Percentiles rank a stretch among this genome's conserved stretches.
phyloP scores from a whole-genome alignment of 1,140 invertebrate species.

The Neelides sp. region DNA sequence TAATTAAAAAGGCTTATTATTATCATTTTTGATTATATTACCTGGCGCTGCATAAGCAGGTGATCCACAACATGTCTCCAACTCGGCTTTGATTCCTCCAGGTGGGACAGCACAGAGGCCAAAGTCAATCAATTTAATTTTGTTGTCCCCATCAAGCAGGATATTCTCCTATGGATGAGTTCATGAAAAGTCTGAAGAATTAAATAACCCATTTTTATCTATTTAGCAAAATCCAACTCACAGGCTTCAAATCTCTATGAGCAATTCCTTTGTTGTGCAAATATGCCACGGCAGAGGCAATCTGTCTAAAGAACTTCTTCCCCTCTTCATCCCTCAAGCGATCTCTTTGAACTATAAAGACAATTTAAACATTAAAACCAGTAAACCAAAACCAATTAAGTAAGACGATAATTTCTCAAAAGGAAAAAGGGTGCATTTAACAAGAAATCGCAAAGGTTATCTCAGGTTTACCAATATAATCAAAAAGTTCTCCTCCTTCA shows the following conservation, averaged over 20 bases:
- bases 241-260: slow-evolving; percentile 71
- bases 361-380: slow-evolving; percentile 13
- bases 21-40: too few species aligned
- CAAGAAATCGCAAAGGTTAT: slow-evolving; percentile 19
- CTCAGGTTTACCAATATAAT: slow-evolving; percentile 52
- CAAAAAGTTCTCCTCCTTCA: slow-evolving; percentile 68
- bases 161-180: slow-evolving; percentile 57
- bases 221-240: slow-evolving; percentile 35
- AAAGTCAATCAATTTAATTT: slow-evolving; percentile 80
- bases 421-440: slow-evolving; percentile 5
- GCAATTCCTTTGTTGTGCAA: slow-evolving; percentile 61
- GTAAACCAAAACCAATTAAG: neutral
- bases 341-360: slow-evolving; percentile 50
- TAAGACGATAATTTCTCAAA: too few species aligned
- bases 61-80: slow-evolving; percentile 67
- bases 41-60: slow-evolving; percentile 67
- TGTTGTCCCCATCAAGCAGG: slow-evolving; percentile 60
- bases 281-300: slow-evolving; percentile 62
- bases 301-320: slow-evolving; percentile 59
- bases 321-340: slow-evolving; percentile 56
- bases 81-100: slow-evolving; percentile 49
- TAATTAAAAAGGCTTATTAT: too few species aligned
- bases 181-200: slow-evolving; percentile 13
- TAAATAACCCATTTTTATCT: neutral
- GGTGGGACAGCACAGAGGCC: slow-evolving; percentile 70